Conservation (phyloP, 2,113 vertebrate species). For the Zosterops borbonicus region DNA sequence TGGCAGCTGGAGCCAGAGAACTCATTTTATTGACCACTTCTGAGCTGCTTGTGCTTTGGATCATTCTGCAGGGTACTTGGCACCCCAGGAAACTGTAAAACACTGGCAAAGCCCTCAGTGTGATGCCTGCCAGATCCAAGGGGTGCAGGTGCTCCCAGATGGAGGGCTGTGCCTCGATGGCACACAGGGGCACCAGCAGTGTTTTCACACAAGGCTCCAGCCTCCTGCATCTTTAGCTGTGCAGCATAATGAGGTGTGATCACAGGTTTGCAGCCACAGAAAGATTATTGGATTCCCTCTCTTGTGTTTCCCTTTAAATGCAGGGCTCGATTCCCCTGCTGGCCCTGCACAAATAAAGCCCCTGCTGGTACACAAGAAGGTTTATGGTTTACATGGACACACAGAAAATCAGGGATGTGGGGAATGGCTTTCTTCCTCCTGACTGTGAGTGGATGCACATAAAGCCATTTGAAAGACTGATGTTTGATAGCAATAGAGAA, state of each 20-base stretch:
- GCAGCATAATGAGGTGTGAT: neutral
- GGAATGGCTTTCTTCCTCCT: neutral
- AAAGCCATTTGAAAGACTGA: constrained; percentile 24
- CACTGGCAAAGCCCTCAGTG: neutral
- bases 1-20: neutral
- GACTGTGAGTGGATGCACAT: neutral
- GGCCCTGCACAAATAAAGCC: neutral
- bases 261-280: neutral
- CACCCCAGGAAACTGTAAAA: neutral
- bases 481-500: neutral
- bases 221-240: neutral
- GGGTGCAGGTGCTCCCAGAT: neutral
- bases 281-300: neutral
- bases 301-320: neutral
- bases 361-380: neutral
- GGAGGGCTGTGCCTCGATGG: neutral
- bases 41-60: neutral
- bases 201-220: neutral
- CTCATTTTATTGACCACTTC: neutral
- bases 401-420: neutral
- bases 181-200: neutral
- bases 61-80: neutral
- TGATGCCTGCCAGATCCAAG: neutral
- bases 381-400: neutral
- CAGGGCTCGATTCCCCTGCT: neutral